Percentiles rank a stretch among this genome's conserved stretches.
Evolutionary conservation across 1,140 invertebrate species (phyloP).

Genomic region (Ips nitidus): DNA sequence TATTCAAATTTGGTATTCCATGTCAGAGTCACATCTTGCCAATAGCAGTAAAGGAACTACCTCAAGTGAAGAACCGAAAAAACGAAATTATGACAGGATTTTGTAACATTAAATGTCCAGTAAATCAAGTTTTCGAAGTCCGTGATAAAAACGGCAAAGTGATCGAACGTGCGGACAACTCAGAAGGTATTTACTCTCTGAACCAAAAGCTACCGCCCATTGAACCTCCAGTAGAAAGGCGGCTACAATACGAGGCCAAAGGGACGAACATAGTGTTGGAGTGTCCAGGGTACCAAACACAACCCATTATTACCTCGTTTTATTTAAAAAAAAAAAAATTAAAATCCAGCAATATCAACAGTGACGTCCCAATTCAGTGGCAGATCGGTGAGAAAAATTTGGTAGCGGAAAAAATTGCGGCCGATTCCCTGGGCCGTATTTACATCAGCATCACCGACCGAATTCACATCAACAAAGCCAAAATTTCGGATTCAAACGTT

Average conservation of each 20-base stretch:
- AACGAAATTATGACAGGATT: slow-evolving; percentile 61
- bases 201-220: slow-evolving; percentile 55
- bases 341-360: slow-evolving; percentile 54
- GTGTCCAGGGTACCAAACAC: slow-evolving; percentile 58
- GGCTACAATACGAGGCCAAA: slow-evolving; percentile 53
- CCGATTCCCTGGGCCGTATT: slow-evolving; percentile 54
- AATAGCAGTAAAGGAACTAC: slow-evolving; percentile 50
- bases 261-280: slow-evolving; percentile 52
- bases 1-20: slow-evolving; percentile 61
- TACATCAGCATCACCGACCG: slow-evolving; percentile 53
- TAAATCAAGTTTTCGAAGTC: slow-evolving; percentile 57
- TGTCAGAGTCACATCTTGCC: slow-evolving; percentile 61
- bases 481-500: slow-evolving; percentile 56
- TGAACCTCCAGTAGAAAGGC: slow-evolving; percentile 51
- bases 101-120: slow-evolving; percentile 58
- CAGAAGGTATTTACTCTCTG: slow-evolving; percentile 60
- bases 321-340: slow-evolving; percentile 1
- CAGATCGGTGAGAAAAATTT: slow-evolving; percentile 53
- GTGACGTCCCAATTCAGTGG: slow-evolving; percentile 56
- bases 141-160: slow-evolving; percentile 56
- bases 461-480: slow-evolving; percentile 55
- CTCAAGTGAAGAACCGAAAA: slow-evolving; percentile 52
- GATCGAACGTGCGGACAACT: slow-evolving; percentile 63
- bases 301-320: not conserved
- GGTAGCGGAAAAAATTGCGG: slow-evolving; percentile 49